A percentile compares a stretch with the other conserved stretches of the same genome.
phyloP scores from a whole-genome alignment of 2,113 vertebrate species.

The Microtus ochrogaster region DNA sequence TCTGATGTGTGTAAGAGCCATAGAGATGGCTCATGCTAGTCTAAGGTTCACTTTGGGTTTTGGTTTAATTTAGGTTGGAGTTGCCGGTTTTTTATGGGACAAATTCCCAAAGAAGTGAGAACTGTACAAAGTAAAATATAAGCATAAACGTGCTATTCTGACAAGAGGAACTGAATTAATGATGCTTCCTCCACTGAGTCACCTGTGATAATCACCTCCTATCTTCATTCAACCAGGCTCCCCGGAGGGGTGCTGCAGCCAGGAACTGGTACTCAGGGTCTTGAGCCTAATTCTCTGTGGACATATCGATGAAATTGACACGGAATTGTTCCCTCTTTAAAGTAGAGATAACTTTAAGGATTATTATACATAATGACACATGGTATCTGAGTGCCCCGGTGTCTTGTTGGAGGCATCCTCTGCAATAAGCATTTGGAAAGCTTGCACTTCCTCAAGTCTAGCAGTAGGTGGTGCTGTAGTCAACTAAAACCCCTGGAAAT shows the following conservation, averaged over 20 bases:
- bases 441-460: neutral
- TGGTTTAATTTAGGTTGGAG: constrained; percentile 34
- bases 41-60: neutral
- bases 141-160: neutral
- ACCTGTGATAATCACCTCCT: neutral
- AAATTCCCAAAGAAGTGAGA: constrained; percentile 6
- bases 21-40: neutral
- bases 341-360: neutral
- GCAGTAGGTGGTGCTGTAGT: constrained; percentile 61
- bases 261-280: neutral
- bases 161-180: neutral
- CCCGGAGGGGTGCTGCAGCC: neutral
- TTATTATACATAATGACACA: neutral
- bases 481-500: constrained; percentile 46
- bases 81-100: constrained; percentile 24
- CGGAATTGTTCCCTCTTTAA: neutral
- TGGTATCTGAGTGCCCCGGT: neutral
- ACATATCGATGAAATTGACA: neutral
- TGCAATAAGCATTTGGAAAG: neutral
- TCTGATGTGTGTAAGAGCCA: neutral
- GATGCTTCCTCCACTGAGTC: neutral
- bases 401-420: neutral
- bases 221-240: neutral
- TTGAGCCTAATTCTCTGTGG: neutral
- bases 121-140: neutral